These are phyloP conservation scores for Ardeotis arabs DNA, from an alignment of 2,113 vertebrate species.

Conservation along the genomic window DNA sequence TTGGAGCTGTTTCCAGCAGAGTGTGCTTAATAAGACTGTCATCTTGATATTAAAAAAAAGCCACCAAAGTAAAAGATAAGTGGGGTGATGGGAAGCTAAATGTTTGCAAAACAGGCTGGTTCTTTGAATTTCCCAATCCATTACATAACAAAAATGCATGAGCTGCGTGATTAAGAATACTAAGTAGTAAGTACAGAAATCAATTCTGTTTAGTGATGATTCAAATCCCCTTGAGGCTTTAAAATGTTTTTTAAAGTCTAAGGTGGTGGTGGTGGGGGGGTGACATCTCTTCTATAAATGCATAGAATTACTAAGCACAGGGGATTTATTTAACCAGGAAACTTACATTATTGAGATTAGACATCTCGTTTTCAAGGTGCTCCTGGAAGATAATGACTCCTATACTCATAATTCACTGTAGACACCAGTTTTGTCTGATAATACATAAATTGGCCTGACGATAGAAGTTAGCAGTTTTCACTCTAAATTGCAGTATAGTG, in stretches of 20 bases:
- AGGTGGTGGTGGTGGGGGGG: not conserved
- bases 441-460: conserved; percentile 62
- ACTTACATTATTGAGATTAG: conserved; percentile 80
- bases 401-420: conserved; percentile 70
- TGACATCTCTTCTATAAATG: conserved; percentile 69
- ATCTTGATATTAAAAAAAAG: not conserved
- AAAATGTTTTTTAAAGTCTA: conserved; percentile 65
- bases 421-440: conserved; percentile 65
- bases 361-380: conserved; percentile 78
- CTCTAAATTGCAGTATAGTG: conserved; percentile 14
- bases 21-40: not conserved
- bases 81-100: not conserved
- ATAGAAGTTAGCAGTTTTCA: conserved; percentile 66
- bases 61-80: not conserved
- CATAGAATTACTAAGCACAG: conserved; percentile 58
- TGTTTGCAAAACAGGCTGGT: conserved; percentile 9
- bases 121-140: conserved; percentile 32
- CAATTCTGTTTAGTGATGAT: conserved; percentile 67
- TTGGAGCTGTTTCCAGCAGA: not conserved
- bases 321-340: conserved; percentile 77
- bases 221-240: conserved; percentile 67
- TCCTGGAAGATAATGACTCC: conserved; percentile 74
- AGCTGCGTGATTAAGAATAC: conserved; percentile 46
- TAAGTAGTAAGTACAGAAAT: conserved; percentile 58
- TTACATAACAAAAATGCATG: conserved; percentile 51